Percentiles rank a stretch among this genome's conserved stretches.
phyloP scores from a whole-genome alignment of 2,797 vertebrate genomes.

The Gobionotothen gibberifrons region DNA sequence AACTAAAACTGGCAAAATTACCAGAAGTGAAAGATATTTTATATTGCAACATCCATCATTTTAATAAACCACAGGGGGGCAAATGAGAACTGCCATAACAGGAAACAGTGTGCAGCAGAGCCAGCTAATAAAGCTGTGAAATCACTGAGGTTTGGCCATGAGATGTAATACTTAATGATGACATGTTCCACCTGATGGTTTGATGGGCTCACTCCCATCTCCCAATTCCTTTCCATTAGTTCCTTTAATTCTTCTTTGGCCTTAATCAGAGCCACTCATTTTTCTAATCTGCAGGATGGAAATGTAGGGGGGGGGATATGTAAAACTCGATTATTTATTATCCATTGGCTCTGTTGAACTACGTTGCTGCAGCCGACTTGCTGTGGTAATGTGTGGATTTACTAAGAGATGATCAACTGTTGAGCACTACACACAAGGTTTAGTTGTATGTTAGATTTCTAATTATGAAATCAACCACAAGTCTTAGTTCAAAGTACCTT shows the following conservation, averaged over 20 bases:
- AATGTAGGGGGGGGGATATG: neutral
- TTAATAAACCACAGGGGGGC: constrained; percentile 4
- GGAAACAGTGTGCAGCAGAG: constrained; percentile 29
- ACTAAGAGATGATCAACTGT: no score
- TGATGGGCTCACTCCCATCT: constrained; percentile 6
- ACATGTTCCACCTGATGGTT: constrained; percentile 37
- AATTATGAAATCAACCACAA: constrained; percentile 1
- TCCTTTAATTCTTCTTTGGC: neutral
- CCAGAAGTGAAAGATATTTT: constrained; percentile 15
- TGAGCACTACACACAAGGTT: neutral
- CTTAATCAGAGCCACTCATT: neutral
- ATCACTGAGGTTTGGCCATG: constrained; percentile 19
- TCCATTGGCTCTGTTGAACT: neutral
- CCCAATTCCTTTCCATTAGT: neutral
- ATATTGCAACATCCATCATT: constrained; percentile 24
- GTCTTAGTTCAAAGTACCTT: neutral
- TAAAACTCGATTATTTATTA: constrained; percentile 7
- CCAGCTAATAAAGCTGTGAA: constrained; percentile 18
- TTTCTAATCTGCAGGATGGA: neutral
- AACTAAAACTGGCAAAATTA: constrained; percentile 16
- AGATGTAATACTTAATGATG: constrained; percentile 20
- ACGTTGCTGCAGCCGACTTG: neutral
- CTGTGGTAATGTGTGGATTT: neutral
- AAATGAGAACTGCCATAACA: constrained; percentile 14
- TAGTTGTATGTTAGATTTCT: neutral